Evolutionary conservation across 2,113 vertebrate species (phyloP).

Genomic region (Cnemophilus loriae): DNA sequence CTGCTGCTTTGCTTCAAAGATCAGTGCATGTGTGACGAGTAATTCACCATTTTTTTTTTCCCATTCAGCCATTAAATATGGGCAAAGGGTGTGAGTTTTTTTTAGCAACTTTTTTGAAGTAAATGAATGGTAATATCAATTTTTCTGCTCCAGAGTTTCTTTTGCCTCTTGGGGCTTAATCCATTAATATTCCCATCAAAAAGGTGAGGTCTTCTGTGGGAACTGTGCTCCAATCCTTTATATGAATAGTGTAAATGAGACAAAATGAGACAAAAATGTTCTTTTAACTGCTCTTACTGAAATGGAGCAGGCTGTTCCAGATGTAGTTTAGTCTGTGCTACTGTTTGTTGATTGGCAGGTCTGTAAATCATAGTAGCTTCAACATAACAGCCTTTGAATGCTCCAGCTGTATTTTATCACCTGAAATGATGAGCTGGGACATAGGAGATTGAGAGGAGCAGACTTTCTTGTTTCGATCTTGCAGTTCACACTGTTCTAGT

Average conservation of each 20-base stretch:
- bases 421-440: neutral
- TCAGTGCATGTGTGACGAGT: neutral
- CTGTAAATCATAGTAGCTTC: neutral
- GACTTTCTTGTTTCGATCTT: neutral
- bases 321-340: neutral
- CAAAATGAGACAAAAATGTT: neutral
- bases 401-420: neutral
- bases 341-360: neutral
- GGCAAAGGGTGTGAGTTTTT: neutral
- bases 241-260: neutral
- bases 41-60: neutral
- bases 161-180: neutral
- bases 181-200: neutral
- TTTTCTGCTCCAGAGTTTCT: neutral
- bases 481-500: neutral
- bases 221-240: neutral
- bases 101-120: neutral
- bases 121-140: neutral
- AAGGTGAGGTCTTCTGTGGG: neutral
- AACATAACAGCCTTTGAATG: neutral
- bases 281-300: neutral
- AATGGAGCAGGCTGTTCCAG: neutral
- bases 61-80: neutral
- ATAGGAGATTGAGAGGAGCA: neutral
- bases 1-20: neutral